Evolutionary conservation across 2,888 invertebrate species (phyloP).

Genomic region (Eupithecia abbreviata): DNA sequence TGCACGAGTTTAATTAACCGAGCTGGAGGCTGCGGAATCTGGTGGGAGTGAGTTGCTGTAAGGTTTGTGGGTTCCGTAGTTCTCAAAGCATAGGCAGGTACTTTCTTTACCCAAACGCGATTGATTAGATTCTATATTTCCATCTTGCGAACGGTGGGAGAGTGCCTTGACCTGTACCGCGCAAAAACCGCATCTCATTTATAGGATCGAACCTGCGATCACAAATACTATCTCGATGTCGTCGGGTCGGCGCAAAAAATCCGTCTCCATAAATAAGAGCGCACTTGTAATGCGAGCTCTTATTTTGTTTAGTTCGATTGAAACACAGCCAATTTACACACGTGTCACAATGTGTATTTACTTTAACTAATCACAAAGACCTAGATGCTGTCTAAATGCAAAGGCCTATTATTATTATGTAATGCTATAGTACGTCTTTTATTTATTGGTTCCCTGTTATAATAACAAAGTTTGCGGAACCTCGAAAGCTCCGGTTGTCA

Average conservation of each 20-base stretch:
- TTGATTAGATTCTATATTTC: neutral
- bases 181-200: neutral
- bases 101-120: neutral
- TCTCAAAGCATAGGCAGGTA: neutral
- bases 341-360: too few species aligned
- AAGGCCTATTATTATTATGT: neutral
- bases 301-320: too few species aligned
- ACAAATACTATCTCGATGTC: too few species aligned
- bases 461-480: constrained; percentile 14
- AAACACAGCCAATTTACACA: too few species aligned
- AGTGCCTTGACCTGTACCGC: neutral
- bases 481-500: constrained; percentile 44
- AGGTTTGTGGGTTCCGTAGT: constrained; percentile 32
- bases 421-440: neutral
- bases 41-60: neutral
- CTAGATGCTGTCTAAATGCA: too few species aligned
- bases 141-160: neutral
- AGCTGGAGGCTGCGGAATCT: constrained; percentile 44
- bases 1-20: constrained; percentile 79
- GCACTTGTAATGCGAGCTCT: too few species aligned
- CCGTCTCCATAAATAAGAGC: too few species aligned
- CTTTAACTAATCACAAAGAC: too few species aligned
- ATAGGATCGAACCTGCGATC: neutral
- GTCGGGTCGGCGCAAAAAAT: too few species aligned
- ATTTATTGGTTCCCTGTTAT: neutral